phyloP scores from a whole-genome alignment of 2,797 vertebrate genomes.

The Syngnathus rostellatus region DNA sequence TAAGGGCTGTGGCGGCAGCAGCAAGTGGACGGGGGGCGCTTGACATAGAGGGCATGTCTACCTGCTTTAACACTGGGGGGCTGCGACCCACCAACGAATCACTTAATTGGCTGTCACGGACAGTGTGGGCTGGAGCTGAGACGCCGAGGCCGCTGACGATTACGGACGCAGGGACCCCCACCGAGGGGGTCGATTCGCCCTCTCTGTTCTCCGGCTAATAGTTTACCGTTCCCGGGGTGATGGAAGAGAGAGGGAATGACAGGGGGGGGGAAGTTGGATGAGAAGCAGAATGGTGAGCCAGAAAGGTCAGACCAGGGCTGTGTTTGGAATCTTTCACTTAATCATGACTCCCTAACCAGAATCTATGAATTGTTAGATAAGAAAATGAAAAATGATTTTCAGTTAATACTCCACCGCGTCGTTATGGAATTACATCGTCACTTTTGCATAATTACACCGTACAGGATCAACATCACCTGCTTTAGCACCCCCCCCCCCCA shows the following conservation, averaged over 20 bases:
- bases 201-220: constrained; percentile 71
- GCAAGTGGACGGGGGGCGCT: constrained; percentile 65
- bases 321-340: neutral
- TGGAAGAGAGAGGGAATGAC: constrained; percentile 32
- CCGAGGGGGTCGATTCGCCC: constrained; percentile 72
- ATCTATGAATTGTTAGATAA: neutral
- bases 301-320: constrained; percentile 56
- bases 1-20: constrained; percentile 44
- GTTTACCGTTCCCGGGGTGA: constrained; percentile 59
- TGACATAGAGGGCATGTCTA: constrained; percentile 74
- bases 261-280: constrained; percentile 28
- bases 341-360: neutral
- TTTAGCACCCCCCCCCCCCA: too few species aligned
- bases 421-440: neutral
- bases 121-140: constrained; percentile 70
- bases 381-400: neutral
- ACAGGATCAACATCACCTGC: too few species aligned
- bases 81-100: constrained; percentile 75
- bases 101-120: constrained; percentile 73
- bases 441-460: neutral
- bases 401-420: neutral
- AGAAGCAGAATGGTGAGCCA: constrained; percentile 65
- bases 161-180: constrained; percentile 80
- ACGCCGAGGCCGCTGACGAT: constrained; percentile 85
- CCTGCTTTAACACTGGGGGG: constrained; percentile 81